Evolutionary conservation across 92 coral and sea anemone genomes (phyloP).

Genomic region (Virgularia gustaviana): DNA sequence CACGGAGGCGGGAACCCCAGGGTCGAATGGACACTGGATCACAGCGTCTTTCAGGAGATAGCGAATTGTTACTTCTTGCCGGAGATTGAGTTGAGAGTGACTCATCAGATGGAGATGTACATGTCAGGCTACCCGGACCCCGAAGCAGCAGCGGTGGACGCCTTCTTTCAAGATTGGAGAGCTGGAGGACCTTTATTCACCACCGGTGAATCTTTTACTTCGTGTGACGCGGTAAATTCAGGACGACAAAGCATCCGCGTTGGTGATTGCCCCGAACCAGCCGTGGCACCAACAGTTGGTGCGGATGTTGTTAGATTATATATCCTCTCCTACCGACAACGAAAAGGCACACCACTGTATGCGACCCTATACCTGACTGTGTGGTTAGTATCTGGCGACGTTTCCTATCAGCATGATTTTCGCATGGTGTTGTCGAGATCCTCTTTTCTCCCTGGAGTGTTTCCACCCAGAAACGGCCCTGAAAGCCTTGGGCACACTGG

Average conservation of each 20-base stretch:
- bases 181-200: constrained; percentile 39
- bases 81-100: constrained; percentile 46
- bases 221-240: constrained; percentile 34
- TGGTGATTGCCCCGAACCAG: constrained; percentile 50
- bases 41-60: constrained; percentile 15
- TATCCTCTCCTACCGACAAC: constrained; percentile 36
- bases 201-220: constrained; percentile 49
- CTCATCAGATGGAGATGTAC: constrained; percentile 45
- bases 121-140: constrained; percentile 59
- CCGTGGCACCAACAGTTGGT: constrained; percentile 53
- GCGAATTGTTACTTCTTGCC: constrained; percentile 36
- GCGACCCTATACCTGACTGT: too few relatives aligned
- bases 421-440: constrained; percentile 38
- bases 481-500: constrained; percentile 52
- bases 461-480: constrained; percentile 47
- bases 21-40: constrained; percentile 48
- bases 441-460: constrained; percentile 37
- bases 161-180: constrained; percentile 47
- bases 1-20: constrained; percentile 53
- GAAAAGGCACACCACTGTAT: constrained; percentile 39
- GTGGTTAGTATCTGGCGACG: constrained; percentile 52
- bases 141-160: constrained; percentile 51
- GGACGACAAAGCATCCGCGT: constrained; percentile 43
- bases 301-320: background rate
- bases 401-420: constrained; percentile 47